Evolutionary conservation across 2,797 vertebrate genomes (phyloP).

Genomic region (Crypturellus tataupa): DNA sequence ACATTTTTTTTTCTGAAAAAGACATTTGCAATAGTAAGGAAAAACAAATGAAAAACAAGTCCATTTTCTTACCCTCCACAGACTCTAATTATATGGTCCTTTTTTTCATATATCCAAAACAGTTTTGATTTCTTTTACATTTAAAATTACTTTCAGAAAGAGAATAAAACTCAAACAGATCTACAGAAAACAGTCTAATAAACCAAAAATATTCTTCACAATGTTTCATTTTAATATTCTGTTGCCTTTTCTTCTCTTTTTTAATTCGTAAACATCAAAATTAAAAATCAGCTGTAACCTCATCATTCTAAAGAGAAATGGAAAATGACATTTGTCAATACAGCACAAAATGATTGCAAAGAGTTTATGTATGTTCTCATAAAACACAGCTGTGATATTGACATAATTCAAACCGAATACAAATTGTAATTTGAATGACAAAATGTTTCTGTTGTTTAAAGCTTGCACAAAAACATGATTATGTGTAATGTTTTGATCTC

Average conservation of each 20-base stretch:
- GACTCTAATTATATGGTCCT: neutral
- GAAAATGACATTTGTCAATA: conserved; percentile 39
- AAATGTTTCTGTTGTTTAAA: conserved; percentile 56
- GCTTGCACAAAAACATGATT: conserved; percentile 63
- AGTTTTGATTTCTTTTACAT: neutral
- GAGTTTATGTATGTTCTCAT: conserved; percentile 25
- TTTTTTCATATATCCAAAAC: neutral
- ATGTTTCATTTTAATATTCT: conserved; percentile 23
- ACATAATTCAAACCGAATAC: conserved; percentile 49
- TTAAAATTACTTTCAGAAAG: conserved; percentile 22
- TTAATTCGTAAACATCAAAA: conserved; percentile 5
- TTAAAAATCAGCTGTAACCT: conserved; percentile 28
- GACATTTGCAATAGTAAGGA: neutral
- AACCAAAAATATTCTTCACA: conserved; percentile 20
- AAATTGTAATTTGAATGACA: conserved; percentile 65
- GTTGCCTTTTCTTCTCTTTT: neutral
- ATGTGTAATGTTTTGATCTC: conserved; percentile 38
- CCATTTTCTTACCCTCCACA: neutral
- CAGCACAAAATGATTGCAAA: neutral
- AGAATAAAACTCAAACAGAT: neutral
- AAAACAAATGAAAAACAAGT: conserved; percentile 29
- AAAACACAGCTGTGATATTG: conserved; percentile 55
- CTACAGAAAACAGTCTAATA: conserved; percentile 41
- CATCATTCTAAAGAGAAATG: conserved; percentile 34
- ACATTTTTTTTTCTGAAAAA: conserved; percentile 7